Conservation (phyloP, 2,113 vertebrate genomes). For the Dromaius novaehollandiae region DNA sequence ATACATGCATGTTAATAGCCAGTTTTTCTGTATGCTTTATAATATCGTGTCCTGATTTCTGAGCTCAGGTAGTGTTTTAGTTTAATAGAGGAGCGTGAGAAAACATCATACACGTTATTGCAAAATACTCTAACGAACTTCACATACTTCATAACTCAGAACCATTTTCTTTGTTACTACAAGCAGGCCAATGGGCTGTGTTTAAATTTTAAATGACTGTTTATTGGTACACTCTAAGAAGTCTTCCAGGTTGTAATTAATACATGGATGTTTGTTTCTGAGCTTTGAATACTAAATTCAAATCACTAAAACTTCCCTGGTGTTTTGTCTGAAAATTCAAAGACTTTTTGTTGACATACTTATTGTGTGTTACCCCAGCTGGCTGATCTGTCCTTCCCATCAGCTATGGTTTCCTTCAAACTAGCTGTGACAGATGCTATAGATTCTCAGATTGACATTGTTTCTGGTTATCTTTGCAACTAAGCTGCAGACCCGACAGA, state of each 20-base stretch:
- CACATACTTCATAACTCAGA: neutral
- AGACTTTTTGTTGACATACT: neutral
- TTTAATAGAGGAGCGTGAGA: neutral
- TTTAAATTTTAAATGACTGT: neutral
- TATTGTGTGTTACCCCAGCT: neutral
- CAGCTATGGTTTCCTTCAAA: constrained; percentile 48
- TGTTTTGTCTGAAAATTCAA: constrained; percentile 25
- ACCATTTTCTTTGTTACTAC: neutral
- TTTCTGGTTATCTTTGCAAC: constrained; percentile 28
- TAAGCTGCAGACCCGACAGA: constrained; percentile 19
- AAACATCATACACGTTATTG: neutral
- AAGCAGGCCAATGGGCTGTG: fast-evolving
- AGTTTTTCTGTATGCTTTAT: neutral
- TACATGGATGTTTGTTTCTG: neutral
- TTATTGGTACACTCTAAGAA: neutral
- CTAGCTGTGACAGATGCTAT: constrained; percentile 4
- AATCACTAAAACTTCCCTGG: neutral
- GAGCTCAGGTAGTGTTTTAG: neutral
- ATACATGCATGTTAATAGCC: neutral
- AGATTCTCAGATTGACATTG: neutral
- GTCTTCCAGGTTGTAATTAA: neutral
- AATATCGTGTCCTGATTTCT: neutral
- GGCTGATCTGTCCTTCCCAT: neutral
- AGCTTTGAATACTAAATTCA: constrained; percentile 2
- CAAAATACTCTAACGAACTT: neutral